phyloP scores from a whole-genome alignment of 2,797 vertebrate species.

The Balearica regulorum region DNA sequence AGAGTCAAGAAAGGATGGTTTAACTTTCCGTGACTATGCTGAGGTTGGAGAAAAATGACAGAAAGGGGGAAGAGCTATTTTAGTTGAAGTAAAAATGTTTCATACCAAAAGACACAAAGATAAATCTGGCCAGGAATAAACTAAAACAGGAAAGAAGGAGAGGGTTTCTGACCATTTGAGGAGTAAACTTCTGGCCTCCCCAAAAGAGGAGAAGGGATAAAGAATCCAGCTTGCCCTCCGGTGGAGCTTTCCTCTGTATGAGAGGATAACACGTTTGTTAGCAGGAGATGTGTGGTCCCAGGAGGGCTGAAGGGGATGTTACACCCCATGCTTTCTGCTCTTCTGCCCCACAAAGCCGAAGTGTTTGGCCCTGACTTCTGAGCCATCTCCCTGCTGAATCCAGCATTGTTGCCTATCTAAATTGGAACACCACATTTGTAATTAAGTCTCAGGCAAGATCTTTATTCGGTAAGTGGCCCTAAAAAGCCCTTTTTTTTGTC shows the following conservation, averaged over 20 bases:
- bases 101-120: conserved; percentile 8
- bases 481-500: neutral
- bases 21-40: neutral
- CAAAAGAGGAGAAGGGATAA: neutral
- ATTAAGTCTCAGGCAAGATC: conserved; percentile 26
- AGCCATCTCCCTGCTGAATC: neutral
- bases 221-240: neutral
- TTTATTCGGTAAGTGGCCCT: conserved; percentile 14
- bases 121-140: neutral
- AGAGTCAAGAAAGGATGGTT: neutral
- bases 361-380: neutral
- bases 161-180: neutral
- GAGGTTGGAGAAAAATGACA: neutral
- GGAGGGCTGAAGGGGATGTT: neutral
- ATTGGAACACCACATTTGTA: neutral
- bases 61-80: neutral
- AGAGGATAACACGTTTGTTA: neutral
- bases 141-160: neutral
- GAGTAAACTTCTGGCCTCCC: neutral
- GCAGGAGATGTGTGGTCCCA: neutral
- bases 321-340: neutral
- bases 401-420: neutral
- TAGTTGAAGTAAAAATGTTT: conserved; percentile 4
- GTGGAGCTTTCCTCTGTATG: neutral
- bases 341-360: neutral